Evolutionary conservation across 2,113 vertebrate genomes (phyloP).

Genomic region (Siniperca chuatsi): DNA sequence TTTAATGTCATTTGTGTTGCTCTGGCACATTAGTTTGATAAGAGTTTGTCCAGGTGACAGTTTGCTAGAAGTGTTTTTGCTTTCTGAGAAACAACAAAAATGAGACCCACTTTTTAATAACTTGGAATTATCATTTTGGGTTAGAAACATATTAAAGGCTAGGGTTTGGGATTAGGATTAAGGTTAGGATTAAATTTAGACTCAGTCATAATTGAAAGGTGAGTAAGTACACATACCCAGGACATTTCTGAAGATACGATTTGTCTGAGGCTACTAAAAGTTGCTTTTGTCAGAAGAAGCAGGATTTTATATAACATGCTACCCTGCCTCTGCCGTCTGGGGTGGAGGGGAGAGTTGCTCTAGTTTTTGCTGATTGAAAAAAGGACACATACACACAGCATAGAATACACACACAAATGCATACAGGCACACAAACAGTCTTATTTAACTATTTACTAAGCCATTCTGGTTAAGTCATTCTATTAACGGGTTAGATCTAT

Average conservation of each 20-base stretch:
- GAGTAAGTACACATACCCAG: background rate
- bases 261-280: constrained; percentile 37
- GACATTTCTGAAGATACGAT: constrained; percentile 2
- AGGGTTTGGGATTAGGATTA: too few relatives aligned
- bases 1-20: too few relatives aligned
- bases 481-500: constrained; percentile 39
- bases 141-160: too few relatives aligned
- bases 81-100: too few relatives aligned
- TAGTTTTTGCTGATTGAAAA: constrained; percentile 25
- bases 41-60: too few relatives aligned
- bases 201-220: background rate
- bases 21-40: too few relatives aligned
- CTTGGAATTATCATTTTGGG: too few relatives aligned
- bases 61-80: too few relatives aligned
- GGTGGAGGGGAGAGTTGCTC: constrained; percentile 28
- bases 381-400: constrained; percentile 15
- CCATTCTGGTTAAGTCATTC: constrained; percentile 38
- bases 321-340: constrained; percentile 9
- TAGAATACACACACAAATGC: constrained; percentile 1
- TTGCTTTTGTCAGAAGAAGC: constrained; percentile 40
- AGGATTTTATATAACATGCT: constrained; percentile 43
- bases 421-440: constrained; percentile 16
- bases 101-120: background rate
- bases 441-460: constrained; percentile 49
- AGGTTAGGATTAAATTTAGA: too few relatives aligned